Base-by-base conservation (phyloP, 2,888 invertebrate genomes). In the Chrysomela aeneicollis region DNA sequence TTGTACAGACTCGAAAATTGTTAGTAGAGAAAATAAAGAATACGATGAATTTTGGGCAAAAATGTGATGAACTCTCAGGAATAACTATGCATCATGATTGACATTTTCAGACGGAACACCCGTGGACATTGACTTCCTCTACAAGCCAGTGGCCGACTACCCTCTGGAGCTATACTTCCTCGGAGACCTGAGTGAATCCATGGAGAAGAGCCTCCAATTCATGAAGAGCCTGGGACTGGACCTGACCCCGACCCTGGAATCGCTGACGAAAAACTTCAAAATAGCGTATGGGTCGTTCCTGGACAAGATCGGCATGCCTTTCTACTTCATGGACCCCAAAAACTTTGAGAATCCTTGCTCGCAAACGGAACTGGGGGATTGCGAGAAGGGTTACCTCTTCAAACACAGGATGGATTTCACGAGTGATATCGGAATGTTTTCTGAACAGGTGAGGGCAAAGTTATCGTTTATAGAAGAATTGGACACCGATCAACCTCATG, bases 161-260 rank as follows among this genome's bases (percentile, higher is more conserved):
- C 91, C 91, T 6, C 85, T 97, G 47, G 96, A 96, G 79, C 84
- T 96, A 47, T 97, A 96, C 82, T 94, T 93, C 77, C 84, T 97
- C 72, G 95, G 96, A 92, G 96, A 96, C 80, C 85, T 95, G 63
- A 95, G 95, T 1, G 90, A 91, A 85, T 93, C 95, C 1, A 96
- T 96, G 97, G 87, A 87, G 76, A 92, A 93, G 71, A 94, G 95
- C 81, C 91, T 94, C 77, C 87, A 90, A 66, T 93, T 93, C 1
- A 82, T 96, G 58, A 90, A 91, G 0, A 86, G 86, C 10, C 77
- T 91, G 55, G 87, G 90, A 18, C 87, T 85, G 37, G 86, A 88
- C 72, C 80, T 92, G 53, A 86, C 88, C 0, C 77, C 79, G 49
- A 84, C 88, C 52, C 75, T 93, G 71, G 83, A 85, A 72, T 87